Evolutionary conservation across 1,140 invertebrate genomes (phyloP), one percentile per base, ranked within the genome.

Genomic region (Gryon sp.): DNA sequence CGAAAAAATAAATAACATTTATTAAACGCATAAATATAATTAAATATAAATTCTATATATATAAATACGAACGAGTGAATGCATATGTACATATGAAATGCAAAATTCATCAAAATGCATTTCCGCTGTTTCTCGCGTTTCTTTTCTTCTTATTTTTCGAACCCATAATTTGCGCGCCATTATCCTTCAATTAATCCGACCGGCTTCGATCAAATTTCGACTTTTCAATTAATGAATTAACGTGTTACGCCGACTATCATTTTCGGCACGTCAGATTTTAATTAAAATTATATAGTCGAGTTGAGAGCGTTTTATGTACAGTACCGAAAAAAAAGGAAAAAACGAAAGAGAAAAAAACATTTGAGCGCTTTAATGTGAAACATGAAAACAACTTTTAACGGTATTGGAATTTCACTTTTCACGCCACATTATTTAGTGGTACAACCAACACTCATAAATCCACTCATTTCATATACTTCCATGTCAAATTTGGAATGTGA

Each of bases 1-100:
- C 72, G 76, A 66, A 7, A 66, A 80, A 84, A 86, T 85, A 84
- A 85, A 85, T 87, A 86, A 83, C 74, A 75, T 55, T 77, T 76
- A 63, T 84, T 75, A 74, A 76, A 78, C 68, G 57, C 52, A 68
- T 80, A 77, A 78, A 82, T 68, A 73, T 57, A 24, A 41, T 55
- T 70, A 45, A 46, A 65, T 62, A 69, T 65, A 65, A 52, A 63
- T 50, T n/a, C n/a, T n/a, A n/a, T 57, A 77, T 65, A 14, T 69
- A 81, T 70, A 76, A 69, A 74, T 53, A 79, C 36, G 53, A 68
- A 73, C 66, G 59, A 57, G 34, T 24, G 11, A 52, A 80, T 79
- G 38, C 26, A 76, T 79, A 79, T 78, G 53, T 79, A 78, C 78
- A 80, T n/a, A n/a, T 43, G 59, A 43, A 76, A 75, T 50, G 66